These are phyloP conservation scores for Acleris cristana DNA, from an alignment of 2,888 invertebrate species.

Conservation along the genomic window DNA sequence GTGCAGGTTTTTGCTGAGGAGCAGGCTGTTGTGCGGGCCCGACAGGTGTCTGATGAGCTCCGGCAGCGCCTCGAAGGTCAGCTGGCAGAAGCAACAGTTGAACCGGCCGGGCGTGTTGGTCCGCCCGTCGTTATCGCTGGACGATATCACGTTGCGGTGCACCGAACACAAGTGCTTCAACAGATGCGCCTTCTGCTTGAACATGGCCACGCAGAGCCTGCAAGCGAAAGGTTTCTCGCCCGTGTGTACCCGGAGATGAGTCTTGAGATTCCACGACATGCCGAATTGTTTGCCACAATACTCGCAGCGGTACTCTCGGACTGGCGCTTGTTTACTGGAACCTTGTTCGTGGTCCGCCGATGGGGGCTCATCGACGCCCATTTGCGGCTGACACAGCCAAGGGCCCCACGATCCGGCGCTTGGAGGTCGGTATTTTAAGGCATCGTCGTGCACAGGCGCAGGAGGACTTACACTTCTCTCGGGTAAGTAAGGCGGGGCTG, in stretches of 20 bases:
- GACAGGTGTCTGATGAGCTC: slow-evolving; percentile 94
- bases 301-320: slow-evolving; percentile 93
- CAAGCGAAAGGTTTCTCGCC: slow-evolving; percentile 96
- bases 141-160: slow-evolving; percentile 94
- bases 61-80: slow-evolving; percentile 93
- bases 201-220: slow-evolving; percentile 95
- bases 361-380: slow-evolving; percentile 79
- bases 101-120: slow-evolving; percentile 87
- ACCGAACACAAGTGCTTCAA: slow-evolving; percentile 95
- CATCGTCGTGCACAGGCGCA: slow-evolving; percentile 82
- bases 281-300: slow-evolving; percentile 96
- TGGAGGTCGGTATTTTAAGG: slow-evolving; percentile 86
- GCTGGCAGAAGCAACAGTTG: slow-evolving; percentile 94
- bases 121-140: slow-evolving; percentile 88
- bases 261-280: slow-evolving; percentile 96
- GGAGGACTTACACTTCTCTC: slow-evolving; percentile 86
- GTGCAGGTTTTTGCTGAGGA: slow-evolving; percentile 93
- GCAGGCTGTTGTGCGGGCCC: slow-evolving; percentile 93
- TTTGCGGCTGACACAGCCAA: slow-evolving; percentile 87
- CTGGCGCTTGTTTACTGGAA: slow-evolving; percentile 85
- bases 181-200: slow-evolving; percentile 95
- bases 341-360: slow-evolving; percentile 80
- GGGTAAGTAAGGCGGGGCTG: slow-evolving; percentile 88
- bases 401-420: slow-evolving; percentile 89
- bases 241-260: slow-evolving; percentile 93